These are phyloP conservation scores for Eumaeus atala DNA, from an alignment of 1,140 invertebrate species.

Conservation along the genomic window DNA sequence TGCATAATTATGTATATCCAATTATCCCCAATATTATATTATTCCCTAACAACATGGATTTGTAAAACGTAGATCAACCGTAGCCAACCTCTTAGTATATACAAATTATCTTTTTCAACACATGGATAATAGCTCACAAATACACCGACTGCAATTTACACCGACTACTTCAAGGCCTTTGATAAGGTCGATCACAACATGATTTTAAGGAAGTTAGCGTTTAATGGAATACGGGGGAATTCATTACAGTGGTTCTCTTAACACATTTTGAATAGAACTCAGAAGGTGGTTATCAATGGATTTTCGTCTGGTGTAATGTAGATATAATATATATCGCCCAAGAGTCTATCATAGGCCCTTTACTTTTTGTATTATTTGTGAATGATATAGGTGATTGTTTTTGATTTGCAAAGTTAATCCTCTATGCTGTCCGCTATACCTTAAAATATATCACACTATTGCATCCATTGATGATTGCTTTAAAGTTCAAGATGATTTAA, in stretches of 20 bases:
- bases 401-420: slow-evolving; percentile 22
- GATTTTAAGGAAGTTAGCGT: slow-evolving; percentile 15
- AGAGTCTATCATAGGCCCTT: slow-evolving; percentile 36
- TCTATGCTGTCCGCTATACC: slow-evolving; percentile 41
- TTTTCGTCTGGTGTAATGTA: slow-evolving; percentile 18
- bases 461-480: slow-evolving; percentile 17
- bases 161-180: slow-evolving; percentile 18
- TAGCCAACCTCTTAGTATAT: slow-evolving; percentile 17
- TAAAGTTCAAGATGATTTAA: slow-evolving; percentile 24
- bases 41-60: slow-evolving; percentile 21
- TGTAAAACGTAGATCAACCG: slow-evolving; percentile 17
- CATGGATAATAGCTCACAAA: slow-evolving; percentile 14
- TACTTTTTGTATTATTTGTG: slow-evolving; percentile 38
- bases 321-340: slow-evolving; percentile 30
- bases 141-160: slow-evolving; percentile 16
- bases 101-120: slow-evolving; percentile 14
- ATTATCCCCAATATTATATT: slow-evolving; percentile 12
- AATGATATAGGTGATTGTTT: slow-evolving; percentile 38
- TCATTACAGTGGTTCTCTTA: slow-evolving; percentile 15
- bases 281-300: slow-evolving; percentile 17
- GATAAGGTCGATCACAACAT: slow-evolving; percentile 18
- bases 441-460: slow-evolving; percentile 38
- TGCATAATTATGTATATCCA: slow-evolving; percentile 18
- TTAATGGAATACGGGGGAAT: slow-evolving; percentile 18
- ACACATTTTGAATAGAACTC: slow-evolving; percentile 13